Evolutionary conservation across 2,888 invertebrate species (phyloP).

Genomic region (Mythimna loreyi): DNA sequence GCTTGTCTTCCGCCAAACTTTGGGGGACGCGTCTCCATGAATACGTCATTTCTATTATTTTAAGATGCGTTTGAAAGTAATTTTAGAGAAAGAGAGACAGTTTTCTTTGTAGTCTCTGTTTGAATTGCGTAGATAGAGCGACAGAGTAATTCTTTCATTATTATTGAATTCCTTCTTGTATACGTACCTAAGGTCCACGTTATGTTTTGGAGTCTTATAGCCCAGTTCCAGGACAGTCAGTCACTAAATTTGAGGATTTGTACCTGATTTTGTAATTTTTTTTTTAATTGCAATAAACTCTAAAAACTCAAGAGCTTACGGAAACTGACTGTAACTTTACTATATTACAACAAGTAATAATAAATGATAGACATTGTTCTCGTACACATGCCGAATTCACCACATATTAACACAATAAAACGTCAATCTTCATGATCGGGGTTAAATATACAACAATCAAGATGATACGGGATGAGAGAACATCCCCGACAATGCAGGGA

Average conservation of each 20-base stretch:
- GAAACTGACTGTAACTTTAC: not conserved
- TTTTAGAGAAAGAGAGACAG: conserved; percentile 22
- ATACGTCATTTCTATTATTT: conserved; percentile 44
- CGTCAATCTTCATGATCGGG: conserved; percentile 84
- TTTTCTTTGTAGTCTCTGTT: conserved; percentile 17
- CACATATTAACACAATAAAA: conserved; percentile 61
- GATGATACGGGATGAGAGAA: conserved; percentile 83
- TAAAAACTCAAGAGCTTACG: not conserved
- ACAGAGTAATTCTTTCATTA: not conserved
- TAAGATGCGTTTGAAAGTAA: conserved; percentile 28
- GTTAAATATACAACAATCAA: conserved; percentile 67
- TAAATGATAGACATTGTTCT: conserved; percentile 40
- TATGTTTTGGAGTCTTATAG: not conserved
- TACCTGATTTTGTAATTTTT: not conserved
- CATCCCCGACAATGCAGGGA: conserved; percentile 45
- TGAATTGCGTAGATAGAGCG: not conserved
- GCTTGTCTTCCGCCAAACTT: conserved; percentile 78
- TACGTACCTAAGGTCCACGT: not conserved
- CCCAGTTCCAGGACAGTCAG: not conserved
- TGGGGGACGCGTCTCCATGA: conserved; percentile 62
- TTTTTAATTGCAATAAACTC: too few species aligned
- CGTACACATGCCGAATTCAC: conserved; percentile 47
- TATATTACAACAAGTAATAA: conserved; percentile 41
- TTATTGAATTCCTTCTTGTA: not conserved
- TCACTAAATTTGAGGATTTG: not conserved